Percentiles rank a stretch among this genome's conserved stretches.
phyloP scores from a whole-genome alignment of 1,140 invertebrate species.

The Heliothis virescens region DNA sequence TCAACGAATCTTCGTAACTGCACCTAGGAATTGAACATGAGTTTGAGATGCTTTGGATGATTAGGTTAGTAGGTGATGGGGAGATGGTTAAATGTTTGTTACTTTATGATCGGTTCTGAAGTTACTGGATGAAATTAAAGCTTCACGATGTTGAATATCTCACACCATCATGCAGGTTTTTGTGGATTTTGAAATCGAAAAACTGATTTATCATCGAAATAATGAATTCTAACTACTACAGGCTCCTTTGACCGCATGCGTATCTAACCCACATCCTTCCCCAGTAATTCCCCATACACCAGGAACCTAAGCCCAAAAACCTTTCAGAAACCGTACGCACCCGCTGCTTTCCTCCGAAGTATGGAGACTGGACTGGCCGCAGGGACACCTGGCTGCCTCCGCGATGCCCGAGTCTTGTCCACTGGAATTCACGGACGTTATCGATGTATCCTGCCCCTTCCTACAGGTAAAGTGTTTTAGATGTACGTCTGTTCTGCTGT shows the following conservation, averaged over 20 bases:
- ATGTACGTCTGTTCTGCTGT: slow-evolving; percentile 52
- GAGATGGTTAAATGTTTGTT: neutral
- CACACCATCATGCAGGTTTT: no score
- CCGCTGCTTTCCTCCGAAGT: slow-evolving; percentile 90
- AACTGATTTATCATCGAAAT: no score
- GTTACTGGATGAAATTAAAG: neutral
- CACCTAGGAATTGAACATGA: slow-evolving; percentile 73
- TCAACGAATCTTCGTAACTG: slow-evolving; percentile 89
- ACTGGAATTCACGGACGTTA: slow-evolving; percentile 92
- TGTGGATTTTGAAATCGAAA: no score
- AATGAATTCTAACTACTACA: no score
- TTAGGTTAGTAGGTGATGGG: neutral
- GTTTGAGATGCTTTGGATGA: slow-evolving; percentile 53
- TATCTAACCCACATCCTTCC: no score
- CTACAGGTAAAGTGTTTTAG: slow-evolving; percentile 68
- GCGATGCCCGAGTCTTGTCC: slow-evolving; percentile 93
- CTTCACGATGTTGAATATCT: no score
- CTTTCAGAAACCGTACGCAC: slow-evolving; percentile 71
- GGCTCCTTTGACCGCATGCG: no score
- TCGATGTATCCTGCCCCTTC: slow-evolving; percentile 88
- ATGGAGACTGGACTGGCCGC: slow-evolving; percentile 89
- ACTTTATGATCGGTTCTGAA: neutral
- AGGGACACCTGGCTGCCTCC: slow-evolving; percentile 87
- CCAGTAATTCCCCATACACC: no score
- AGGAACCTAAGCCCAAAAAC: neutral